Evolutionary conservation across 2,797 vertebrate species (phyloP).

Genomic region (Crax fasciolata): DNA sequence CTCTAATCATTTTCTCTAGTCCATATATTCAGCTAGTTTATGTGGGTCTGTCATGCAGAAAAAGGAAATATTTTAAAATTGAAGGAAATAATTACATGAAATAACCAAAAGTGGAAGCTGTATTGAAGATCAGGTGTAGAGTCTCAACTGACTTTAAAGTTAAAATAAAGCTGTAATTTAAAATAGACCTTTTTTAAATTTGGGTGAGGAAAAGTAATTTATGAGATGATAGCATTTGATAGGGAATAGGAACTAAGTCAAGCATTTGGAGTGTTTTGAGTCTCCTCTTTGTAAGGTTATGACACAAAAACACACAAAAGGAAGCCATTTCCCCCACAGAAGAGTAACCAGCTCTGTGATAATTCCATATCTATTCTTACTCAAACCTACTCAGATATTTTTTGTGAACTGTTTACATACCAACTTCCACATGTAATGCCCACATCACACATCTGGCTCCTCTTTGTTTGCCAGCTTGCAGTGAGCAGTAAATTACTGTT

Average conservation of each 20-base stretch:
- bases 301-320: background rate
- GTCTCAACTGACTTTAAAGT: background rate
- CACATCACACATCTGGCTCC: background rate
- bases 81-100: background rate
- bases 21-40: background rate
- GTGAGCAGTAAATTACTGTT: background rate
- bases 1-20: background rate
- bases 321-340: background rate
- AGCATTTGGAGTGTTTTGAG: background rate
- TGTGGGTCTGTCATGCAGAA: background rate
- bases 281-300: background rate
- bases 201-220: background rate
- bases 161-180: background rate
- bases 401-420: background rate
- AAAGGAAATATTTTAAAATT: constrained; percentile 20
- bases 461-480: background rate
- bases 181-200: background rate
- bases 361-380: background rate
- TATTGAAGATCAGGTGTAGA: background rate
- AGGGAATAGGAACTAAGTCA: background rate
- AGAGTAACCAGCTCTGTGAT: background rate
- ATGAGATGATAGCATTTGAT: background rate
- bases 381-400: background rate
- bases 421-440: background rate
- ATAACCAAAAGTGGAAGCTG: background rate